phyloP scores from a whole-genome alignment of 2,888 invertebrate species.

The Unio pictorum region DNA sequence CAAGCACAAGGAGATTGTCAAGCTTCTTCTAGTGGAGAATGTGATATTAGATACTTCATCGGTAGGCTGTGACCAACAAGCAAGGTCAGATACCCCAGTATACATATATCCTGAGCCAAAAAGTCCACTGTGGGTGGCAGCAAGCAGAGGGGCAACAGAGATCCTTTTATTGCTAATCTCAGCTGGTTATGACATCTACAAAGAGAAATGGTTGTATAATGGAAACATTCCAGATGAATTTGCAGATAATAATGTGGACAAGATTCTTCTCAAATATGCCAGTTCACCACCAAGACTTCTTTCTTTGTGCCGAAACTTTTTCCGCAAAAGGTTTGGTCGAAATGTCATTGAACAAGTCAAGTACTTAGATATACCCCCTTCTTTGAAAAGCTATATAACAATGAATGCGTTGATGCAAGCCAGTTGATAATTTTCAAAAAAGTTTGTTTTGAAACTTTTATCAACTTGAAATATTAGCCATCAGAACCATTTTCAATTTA shows the following conservation, averaged over 20 bases:
- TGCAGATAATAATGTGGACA: slow-evolving; percentile 12
- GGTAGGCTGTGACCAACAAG: slow-evolving; percentile 57
- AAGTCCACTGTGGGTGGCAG: slow-evolving; percentile 57
- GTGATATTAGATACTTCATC: slow-evolving; percentile 46
- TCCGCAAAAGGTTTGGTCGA: slow-evolving; percentile 38
- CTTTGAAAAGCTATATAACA: slow-evolving; percentile 40
- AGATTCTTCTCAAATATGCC: slow-evolving; percentile 28
- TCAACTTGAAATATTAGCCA: no score
- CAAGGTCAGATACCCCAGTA: slow-evolving; percentile 43
- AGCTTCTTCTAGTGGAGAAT: slow-evolving; percentile 49
- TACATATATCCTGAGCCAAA: slow-evolving; percentile 41
- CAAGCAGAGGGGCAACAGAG: slow-evolving; percentile 25
- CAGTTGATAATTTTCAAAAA: no score
- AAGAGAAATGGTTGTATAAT: slow-evolving; percentile 49
- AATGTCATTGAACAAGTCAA: slow-evolving; percentile 30
- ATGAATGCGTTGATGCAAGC: slow-evolving; percentile 26
- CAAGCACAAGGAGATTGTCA: slow-evolving; percentile 39
- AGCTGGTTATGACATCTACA: slow-evolving; percentile 50
- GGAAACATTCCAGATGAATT: slow-evolving; percentile 28
- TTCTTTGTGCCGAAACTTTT: slow-evolving; percentile 45
- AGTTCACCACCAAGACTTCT: slow-evolving; percentile 44
- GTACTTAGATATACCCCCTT: slow-evolving; percentile 39
- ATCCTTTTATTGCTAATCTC: slow-evolving; percentile 42
- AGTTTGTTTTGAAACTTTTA: no score
- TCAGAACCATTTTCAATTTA: no score